These are phyloP conservation scores for Oxystoma pomonae DNA, from an alignment of 2,888 invertebrate genomes.

Conservation along the genomic window DNA sequence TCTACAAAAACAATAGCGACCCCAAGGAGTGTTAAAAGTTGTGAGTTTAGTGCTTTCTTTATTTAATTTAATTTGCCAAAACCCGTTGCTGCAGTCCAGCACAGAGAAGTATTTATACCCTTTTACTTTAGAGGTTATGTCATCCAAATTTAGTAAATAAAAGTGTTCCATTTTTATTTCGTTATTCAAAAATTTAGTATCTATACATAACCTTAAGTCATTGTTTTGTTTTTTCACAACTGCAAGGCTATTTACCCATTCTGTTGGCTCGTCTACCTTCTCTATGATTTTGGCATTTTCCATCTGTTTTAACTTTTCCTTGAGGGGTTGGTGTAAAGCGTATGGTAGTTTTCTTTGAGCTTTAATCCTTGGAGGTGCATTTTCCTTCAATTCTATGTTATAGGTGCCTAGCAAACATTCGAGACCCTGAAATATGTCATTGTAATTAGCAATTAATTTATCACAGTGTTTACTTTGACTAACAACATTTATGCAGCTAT, in stretches of 20 bases:
- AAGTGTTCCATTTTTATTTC: constrained; percentile 9
- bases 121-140: neutral
- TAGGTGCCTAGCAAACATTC: neutral
- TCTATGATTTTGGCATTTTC: neutral
- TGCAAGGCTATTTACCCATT: constrained; percentile 8
- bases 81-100: neutral
- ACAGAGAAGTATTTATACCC: neutral
- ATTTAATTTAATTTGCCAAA: constrained; percentile 3
- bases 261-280: constrained; percentile 6
- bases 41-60: neutral
- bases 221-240: constrained; percentile 9
- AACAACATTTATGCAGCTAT: neutral
- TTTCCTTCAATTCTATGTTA: constrained; percentile 1
- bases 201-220: constrained; percentile 8
- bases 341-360: neutral
- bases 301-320: neutral
- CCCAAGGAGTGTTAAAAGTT: neutral
- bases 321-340: constrained; percentile 1
- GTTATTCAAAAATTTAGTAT: constrained; percentile 1
- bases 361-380: neutral
- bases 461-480: neutral
- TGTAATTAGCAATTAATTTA: neutral
- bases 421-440: constrained; percentile 2
- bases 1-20: neutral
- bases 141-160: neutral